Conservation (phyloP, 2,113 vertebrate species). For the Scolopax mira region DNA sequence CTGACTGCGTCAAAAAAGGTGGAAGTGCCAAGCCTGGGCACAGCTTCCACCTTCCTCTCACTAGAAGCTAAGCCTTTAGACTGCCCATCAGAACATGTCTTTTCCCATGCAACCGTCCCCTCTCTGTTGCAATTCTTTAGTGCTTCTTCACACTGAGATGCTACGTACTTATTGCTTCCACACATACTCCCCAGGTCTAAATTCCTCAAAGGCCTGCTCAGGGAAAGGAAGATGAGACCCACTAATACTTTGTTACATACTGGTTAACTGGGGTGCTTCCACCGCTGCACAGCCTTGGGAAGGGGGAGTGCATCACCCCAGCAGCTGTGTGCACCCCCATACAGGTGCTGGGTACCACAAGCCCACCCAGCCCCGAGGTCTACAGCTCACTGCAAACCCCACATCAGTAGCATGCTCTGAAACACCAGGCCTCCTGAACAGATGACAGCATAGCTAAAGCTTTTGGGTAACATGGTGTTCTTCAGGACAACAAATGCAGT, state of each 20-base stretch:
- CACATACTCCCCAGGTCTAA: background rate
- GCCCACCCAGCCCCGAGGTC: background rate
- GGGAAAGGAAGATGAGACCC: background rate
- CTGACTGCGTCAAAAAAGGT: background rate
- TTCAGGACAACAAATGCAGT: background rate
- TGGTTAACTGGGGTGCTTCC: background rate
- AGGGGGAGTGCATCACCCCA: background rate
- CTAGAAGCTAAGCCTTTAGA: background rate
- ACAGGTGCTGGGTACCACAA: background rate
- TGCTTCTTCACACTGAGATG: background rate
- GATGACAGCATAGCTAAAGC: background rate
- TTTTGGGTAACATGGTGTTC: background rate
- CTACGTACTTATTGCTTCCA: background rate
- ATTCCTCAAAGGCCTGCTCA: background rate
- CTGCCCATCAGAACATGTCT: fast-evolving
- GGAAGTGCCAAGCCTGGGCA: background rate
- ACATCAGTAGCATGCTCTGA: background rate
- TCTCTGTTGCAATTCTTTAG: background rate
- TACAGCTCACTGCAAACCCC: background rate
- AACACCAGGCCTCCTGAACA: background rate
- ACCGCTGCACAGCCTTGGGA: background rate
- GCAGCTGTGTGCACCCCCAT: background rate
- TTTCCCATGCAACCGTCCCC: background rate
- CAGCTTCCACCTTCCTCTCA: background rate
- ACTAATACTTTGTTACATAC: background rate